Conservation (phyloP, 2,888 invertebrate genomes). For the Hypomecis punctinalis region DNA sequence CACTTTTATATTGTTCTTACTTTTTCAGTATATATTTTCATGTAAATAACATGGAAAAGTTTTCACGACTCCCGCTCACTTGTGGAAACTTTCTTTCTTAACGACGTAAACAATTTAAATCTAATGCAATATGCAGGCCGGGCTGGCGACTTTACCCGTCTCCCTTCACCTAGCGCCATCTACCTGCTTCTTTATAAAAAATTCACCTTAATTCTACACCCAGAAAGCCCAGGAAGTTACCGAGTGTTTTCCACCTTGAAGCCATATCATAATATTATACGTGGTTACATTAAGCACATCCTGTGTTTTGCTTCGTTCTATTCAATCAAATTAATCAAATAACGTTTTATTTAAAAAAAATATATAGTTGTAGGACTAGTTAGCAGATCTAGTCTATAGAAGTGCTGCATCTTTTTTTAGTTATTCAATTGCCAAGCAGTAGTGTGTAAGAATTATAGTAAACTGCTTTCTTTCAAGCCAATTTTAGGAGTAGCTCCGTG, state of each 20-base stretch:
- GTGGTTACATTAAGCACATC: neutral
- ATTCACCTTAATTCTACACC: conserved; percentile 69
- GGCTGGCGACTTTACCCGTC: conserved; percentile 61
- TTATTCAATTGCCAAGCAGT: no score
- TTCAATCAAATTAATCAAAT: no score
- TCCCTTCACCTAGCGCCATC: conserved; percentile 49
- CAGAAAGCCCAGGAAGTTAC: conserved; percentile 44
- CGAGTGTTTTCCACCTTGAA: conserved; percentile 2
- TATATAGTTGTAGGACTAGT: no score
- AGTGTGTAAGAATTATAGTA: no score
- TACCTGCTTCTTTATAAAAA: conserved; percentile 74
- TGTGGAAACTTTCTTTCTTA: conserved; percentile 76
- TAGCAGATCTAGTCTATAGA: no score
- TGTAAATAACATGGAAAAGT: conserved; percentile 50
- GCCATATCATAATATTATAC: neutral
- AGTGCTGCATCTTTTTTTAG: no score
- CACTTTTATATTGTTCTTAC: neutral
- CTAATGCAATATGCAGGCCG: conserved; percentile 81
- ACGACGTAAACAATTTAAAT: conserved; percentile 84
- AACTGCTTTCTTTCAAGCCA: no score
- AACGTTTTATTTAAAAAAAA: no score
- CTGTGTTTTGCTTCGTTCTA: neutral
- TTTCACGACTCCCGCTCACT: conserved; percentile 62
- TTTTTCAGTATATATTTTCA: conserved; percentile 38
- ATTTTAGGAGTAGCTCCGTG: no score